Evolutionary conservation across 2,113 vertebrate species (phyloP).

Genomic region (Oceanites oceanicus): DNA sequence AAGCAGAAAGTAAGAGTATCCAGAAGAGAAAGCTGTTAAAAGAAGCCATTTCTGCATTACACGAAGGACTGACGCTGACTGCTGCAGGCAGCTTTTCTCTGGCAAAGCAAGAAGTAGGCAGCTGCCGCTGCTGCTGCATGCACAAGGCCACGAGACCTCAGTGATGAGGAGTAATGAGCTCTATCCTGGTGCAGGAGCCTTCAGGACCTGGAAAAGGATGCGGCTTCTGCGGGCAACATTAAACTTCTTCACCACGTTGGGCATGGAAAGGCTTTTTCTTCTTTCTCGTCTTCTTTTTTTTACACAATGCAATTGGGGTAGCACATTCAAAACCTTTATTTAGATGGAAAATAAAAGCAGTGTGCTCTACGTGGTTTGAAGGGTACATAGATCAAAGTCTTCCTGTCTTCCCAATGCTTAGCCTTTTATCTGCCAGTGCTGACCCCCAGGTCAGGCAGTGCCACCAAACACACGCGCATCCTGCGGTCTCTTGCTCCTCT

Average conservation of each 20-base stretch:
- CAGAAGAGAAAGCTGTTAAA: not conserved
- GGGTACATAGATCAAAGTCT: not conserved
- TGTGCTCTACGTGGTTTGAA: not conserved
- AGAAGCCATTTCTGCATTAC: not conserved
- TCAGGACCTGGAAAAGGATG: not conserved
- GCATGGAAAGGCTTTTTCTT: not conserved
- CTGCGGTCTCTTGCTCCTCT: not conserved
- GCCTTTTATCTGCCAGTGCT: not conserved
- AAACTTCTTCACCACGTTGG: accelerated
- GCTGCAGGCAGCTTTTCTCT: not conserved
- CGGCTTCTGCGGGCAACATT: not conserved
- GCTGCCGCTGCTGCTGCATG: not conserved
- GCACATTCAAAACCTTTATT: not conserved
- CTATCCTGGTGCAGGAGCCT: not conserved
- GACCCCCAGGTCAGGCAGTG: not conserved
- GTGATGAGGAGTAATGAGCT: not conserved
- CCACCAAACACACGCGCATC: not conserved
- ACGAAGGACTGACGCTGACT: not conserved
- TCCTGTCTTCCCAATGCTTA: not conserved
- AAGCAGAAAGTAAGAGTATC: not conserved
- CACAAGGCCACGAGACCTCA: not conserved
- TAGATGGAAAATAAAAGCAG: not conserved
- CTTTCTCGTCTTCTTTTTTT: not conserved
- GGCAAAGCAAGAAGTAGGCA: not conserved
- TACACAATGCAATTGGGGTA: not conserved